Evolutionary conservation across 2,888 invertebrate genomes (phyloP).

Genomic region (Caenorhabditis angaria): DNA sequence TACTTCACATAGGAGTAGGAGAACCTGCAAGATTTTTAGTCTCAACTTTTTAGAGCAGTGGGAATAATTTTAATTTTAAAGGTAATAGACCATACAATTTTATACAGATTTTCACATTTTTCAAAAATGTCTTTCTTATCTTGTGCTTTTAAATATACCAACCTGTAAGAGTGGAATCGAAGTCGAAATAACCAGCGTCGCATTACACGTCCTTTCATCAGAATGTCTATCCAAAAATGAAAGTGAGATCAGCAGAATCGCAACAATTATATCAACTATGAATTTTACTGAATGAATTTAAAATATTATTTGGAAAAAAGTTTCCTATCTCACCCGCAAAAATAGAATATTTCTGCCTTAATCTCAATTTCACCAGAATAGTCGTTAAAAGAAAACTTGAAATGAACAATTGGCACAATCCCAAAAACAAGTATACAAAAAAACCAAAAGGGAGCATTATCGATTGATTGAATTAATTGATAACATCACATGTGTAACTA

Average conservation of each 20-base stretch:
- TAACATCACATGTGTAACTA: too few species aligned
- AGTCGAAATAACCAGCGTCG: constrained; percentile 44
- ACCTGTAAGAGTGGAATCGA: constrained; percentile 53
- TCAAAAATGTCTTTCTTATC: background rate
- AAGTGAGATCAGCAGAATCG: constrained; percentile 36
- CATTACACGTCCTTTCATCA: constrained; percentile 43
- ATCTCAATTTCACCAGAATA: constrained; percentile 22
- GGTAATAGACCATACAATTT: too few species aligned
- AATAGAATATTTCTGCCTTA: constrained; percentile 48
- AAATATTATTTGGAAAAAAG: background rate
- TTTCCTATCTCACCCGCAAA: constrained; percentile 34
- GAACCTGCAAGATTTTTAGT: constrained; percentile 24
- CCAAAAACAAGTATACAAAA: constrained; percentile 42
- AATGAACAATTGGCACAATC: constrained; percentile 26
- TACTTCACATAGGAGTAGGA: constrained; percentile 52
- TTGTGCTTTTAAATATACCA: background rate
- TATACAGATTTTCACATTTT: background rate
- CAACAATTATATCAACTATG: constrained; percentile 47
- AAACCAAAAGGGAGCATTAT: constrained; percentile 16
- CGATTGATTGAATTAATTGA: background rate
- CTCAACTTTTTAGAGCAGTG: too few species aligned
- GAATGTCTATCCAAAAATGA: constrained; percentile 34
- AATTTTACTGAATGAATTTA: constrained; percentile 45
- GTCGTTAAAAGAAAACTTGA: constrained; percentile 39
- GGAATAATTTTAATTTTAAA: too few species aligned